Base-by-base conservation (phyloP, 2,113 vertebrate genomes). In the Geococcyx californianus region DNA sequence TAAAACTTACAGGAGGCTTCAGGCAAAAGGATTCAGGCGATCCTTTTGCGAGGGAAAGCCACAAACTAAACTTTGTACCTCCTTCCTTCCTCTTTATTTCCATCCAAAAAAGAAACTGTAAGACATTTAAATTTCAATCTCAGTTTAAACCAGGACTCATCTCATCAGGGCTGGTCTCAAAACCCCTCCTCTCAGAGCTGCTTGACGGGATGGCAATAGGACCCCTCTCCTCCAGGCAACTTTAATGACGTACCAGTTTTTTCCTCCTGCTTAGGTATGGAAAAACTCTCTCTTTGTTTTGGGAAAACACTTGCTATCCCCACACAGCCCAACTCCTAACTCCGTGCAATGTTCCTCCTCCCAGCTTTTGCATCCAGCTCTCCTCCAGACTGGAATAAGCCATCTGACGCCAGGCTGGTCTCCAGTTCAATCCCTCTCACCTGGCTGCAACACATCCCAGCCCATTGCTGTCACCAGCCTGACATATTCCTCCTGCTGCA, bases 281-380 rank as follows among this genome's bases (percentile, higher is more conserved):
- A 58, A n/a, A 31, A 62, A 34, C 14, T 25, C 14, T 38, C 4
- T 3, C 25, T 36, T 63, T 42, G 76, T 47, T 67, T 70, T 52
- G 36, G 28, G 45, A 36, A 36, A 83, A 70, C 58, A 56, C 10
- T 29, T 3, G 1, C 36, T 29, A 33, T 49, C 4, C 34, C 36
- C 19, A 1, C 1, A 10, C 16, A 91, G 60, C 38, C 40, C 62
- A 74, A 2, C 42, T 59, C 59, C 51, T 58, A 28, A 36, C 18
- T 49, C n/a, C 24, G 31, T 52, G 9, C 52, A 75, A 31, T 4
- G 4, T 5, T 72, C 34, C 31, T 0, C 0, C 84, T 63, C 28
- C 21, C 54, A 59, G 9, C 16, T 73, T 87, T 13, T 24, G 49
- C 34, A 29, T 21, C 34, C 34, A 33, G 72, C 11, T 42, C 25